Percentiles rank a stretch among this genome's conserved stretches.
These are phyloP conservation scores for Drepana arcuata DNA, from an alignment of 1,140 invertebrate species.

Conservation along the genomic window DNA sequence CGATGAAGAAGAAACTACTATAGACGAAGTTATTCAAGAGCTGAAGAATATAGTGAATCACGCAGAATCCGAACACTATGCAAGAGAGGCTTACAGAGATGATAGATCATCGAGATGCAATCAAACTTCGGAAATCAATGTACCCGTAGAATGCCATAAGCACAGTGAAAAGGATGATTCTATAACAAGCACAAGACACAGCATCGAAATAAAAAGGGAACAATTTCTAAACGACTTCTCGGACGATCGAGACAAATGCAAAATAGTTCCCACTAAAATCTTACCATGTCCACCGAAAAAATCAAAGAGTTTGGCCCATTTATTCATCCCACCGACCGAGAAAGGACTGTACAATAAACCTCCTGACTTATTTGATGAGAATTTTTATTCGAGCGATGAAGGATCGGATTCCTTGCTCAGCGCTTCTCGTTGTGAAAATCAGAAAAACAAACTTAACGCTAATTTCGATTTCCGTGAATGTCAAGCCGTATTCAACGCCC, in stretches of 20 bases:
- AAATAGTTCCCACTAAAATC: conserved; percentile 77
- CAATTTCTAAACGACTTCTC: conserved; percentile 32
- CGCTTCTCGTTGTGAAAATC: conserved; percentile 73
- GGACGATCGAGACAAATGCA: conserved; percentile 58
- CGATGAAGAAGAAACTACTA: conserved; percentile 86
- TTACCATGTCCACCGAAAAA: conserved; percentile 76
- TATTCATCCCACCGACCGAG: conserved; percentile 66
- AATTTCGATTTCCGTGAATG: conserved; percentile 62
- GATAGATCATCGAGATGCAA: conserved; percentile 52
- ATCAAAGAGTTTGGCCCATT: conserved; percentile 73
- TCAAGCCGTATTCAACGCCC: conserved; percentile 70
- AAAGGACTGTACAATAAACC: conserved; percentile 67
- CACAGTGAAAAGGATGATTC: conserved; percentile 65
- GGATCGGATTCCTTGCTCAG: conserved; percentile 81
- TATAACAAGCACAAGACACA: conserved; percentile 63
- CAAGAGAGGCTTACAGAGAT: conserved; percentile 62
- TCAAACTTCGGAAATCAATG: conserved; percentile 54
- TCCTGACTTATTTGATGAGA: conserved; percentile 78
- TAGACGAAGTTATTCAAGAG: conserved; percentile 90
- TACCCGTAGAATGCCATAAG: conserved; percentile 38
- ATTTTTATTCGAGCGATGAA: conserved; percentile 75
- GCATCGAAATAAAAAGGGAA: conserved; percentile 61
- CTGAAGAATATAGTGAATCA: conserved; percentile 88
- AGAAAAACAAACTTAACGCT: conserved; percentile 36
- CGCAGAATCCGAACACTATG: conserved; percentile 81